A percentile compares a stretch with the other conserved stretches of the same genome.
These are phyloP conservation scores for Esox niger DNA, from an alignment of 2,113 vertebrate species.

Conservation along the genomic window DNA sequence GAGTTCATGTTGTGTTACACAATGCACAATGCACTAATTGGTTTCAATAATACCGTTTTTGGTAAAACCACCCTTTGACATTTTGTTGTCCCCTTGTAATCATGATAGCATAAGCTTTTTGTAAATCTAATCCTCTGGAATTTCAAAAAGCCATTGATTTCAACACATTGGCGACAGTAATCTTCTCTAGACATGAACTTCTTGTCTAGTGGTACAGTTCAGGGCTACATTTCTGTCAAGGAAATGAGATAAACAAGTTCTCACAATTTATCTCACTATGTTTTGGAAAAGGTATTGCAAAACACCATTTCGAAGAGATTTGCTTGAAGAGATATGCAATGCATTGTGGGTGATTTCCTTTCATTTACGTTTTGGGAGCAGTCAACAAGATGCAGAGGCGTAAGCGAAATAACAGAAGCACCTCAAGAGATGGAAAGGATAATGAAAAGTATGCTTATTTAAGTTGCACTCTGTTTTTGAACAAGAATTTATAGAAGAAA, in stretches of 20 bases:
- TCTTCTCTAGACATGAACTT: conserved; percentile 10
- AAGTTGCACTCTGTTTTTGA: conserved; percentile 87
- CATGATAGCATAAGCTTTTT: too few relatives aligned
- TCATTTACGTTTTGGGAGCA: conserved; percentile 51
- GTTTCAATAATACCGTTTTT: not conserved
- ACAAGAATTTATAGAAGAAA: conserved; percentile 90
- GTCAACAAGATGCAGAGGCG: conserved; percentile 39
- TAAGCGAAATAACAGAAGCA: conserved; percentile 72
- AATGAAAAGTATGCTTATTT: conserved; percentile 95
- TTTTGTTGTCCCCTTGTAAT: too few relatives aligned
- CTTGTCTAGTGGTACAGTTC: not conserved
- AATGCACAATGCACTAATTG: not conserved
- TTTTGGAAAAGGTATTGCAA: conserved; percentile 10
- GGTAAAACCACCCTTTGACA: not conserved
- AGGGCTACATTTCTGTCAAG: not conserved
- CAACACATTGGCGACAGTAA: conserved; percentile 8
- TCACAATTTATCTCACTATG: conserved; percentile 5
- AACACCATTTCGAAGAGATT: conserved; percentile 21
- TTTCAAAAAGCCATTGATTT: conserved; percentile 1
- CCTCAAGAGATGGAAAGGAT: conserved; percentile 82
- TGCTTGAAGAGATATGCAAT: conserved; percentile 27
- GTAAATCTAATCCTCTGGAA: not conserved
- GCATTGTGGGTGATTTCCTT: conserved; percentile 58
- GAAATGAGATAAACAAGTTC: conserved; percentile 10
- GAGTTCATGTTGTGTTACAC: not conserved